Evolutionary conservation across 2,888 invertebrate genomes (phyloP).

Genomic region (Cephus spinipes): DNA sequence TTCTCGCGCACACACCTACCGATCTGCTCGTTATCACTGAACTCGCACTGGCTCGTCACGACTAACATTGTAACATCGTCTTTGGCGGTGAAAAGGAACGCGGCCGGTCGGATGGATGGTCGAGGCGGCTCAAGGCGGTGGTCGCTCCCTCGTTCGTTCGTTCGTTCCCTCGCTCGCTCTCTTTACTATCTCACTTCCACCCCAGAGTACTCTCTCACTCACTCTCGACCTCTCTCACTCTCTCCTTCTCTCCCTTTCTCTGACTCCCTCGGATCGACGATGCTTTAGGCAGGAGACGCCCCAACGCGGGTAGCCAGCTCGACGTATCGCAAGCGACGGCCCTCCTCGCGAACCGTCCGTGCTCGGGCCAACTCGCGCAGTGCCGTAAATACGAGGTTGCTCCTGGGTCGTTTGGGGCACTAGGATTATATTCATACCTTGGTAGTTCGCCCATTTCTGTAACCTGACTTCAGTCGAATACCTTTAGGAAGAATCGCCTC

Average conservation of each 20-base stretch:
- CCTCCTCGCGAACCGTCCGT: conserved; percentile 54
- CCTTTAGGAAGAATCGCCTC: neutral
- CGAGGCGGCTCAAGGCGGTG: conserved; percentile 1
- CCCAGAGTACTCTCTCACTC: neutral
- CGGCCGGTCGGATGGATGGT: conserved; percentile 3
- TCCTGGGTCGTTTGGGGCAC: conserved; percentile 12
- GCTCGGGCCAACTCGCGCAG: conserved; percentile 58
- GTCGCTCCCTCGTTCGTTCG: conserved; percentile 10
- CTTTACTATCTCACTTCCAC: neutral
- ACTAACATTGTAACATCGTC: conserved; percentile 38
- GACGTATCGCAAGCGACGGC: conserved; percentile 60
- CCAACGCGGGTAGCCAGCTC: conserved; percentile 61
- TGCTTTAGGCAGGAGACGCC: conserved; percentile 60
- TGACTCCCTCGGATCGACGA: conserved; percentile 34
- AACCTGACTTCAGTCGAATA: neutral
- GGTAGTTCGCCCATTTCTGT: neutral
- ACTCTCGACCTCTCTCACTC: conserved; percentile 7
- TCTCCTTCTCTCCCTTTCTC: conserved; percentile 6
- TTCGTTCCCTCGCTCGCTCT: conserved; percentile 12
- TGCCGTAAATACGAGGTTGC: conserved; percentile 46
- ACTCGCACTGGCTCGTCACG: conserved; percentile 26
- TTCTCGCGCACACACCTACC: conserved; percentile 34
- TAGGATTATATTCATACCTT: neutral
- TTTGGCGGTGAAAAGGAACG: conserved; percentile 4
- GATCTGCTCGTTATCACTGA: conserved; percentile 6